Percentiles rank a stretch among this genome's conserved stretches.
phyloP scores from a whole-genome alignment of 2,888 invertebrate genomes.

The Pantelozetes paolii region DNA sequence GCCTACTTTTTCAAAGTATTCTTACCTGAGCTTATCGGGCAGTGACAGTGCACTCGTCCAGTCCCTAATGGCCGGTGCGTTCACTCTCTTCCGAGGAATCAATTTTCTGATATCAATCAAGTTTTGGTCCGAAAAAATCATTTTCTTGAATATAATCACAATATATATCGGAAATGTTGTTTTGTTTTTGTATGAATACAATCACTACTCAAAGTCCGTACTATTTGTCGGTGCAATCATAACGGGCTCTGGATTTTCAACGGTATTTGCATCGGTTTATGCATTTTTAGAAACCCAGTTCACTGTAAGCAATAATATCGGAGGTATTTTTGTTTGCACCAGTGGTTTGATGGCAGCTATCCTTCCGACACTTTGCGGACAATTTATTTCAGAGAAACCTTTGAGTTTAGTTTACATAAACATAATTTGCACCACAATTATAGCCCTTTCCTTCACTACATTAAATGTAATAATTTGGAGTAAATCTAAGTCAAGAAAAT shows the following conservation, averaged over 20 bases:
- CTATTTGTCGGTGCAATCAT: background rate
- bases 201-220: background rate
- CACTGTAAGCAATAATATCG: background rate
- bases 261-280: conserved; percentile 5
- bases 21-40: background rate
- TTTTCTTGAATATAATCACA: background rate
- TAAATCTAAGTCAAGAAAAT: background rate
- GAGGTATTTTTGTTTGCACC: background rate
- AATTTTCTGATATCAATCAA: background rate
- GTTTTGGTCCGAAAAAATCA: conserved; percentile 1
- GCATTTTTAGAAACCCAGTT: conserved; percentile 7
- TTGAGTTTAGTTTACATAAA: background rate
- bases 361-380: conserved; percentile 21
- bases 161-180: background rate
- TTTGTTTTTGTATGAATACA: background rate
- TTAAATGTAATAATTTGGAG: background rate
- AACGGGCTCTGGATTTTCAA: background rate
- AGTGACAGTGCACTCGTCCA: conserved; percentile 16
- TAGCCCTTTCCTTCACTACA: background rate
- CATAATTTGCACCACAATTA: background rate
- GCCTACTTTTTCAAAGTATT: background rate
- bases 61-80: background rate
- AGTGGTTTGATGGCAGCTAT: conserved; percentile 32
- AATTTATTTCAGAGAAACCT: background rate
- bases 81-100: background rate